phyloP scores from a whole-genome alignment of 1,140 invertebrate species.

The Heliconius hermathena region DNA sequence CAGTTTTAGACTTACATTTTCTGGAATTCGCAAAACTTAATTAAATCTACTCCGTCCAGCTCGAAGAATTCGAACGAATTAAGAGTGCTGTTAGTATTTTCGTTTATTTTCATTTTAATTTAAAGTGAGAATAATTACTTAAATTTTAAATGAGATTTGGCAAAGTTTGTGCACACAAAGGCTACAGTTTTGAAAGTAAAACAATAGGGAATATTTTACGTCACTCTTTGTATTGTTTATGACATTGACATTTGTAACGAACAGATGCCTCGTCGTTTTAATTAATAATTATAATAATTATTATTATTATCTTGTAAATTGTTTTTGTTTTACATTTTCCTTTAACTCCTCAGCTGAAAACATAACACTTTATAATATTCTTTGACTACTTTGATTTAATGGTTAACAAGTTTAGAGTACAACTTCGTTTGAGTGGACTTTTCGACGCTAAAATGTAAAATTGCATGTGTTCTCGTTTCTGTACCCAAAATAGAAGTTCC shows the following conservation, averaged over 20 bases:
- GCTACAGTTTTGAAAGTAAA: constrained; percentile 5
- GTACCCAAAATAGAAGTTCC: too few relatives aligned
- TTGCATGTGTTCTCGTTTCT: too few relatives aligned
- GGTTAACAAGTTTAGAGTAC: too few relatives aligned
- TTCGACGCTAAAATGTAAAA: too few relatives aligned
- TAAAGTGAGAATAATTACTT: constrained; percentile 16
- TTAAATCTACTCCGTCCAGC: constrained; percentile 29
- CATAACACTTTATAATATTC: too few relatives aligned
- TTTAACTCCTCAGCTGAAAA: not conserved
- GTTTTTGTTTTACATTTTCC: not conserved
- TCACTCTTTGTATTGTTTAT: constrained; percentile 11
- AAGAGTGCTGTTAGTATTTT: constrained; percentile 26
- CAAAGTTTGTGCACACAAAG: not conserved
- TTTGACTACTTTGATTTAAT: too few relatives aligned
- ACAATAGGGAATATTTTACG: constrained; percentile 6
- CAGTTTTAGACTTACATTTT: constrained; percentile 27
- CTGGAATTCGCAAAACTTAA: constrained; percentile 31
- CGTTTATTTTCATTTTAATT: constrained; percentile 29
- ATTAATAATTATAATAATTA: not conserved
- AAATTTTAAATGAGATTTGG: constrained; percentile 17
- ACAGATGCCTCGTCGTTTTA: not conserved
- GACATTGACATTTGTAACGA: constrained; percentile 5
- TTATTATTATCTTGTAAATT: not conserved
- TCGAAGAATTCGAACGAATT: constrained; percentile 28
- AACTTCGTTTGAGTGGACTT: too few relatives aligned